Evolutionary conservation across 2,113 vertebrate species (phyloP).

Genomic region (Rhinoptilus africanus): DNA sequence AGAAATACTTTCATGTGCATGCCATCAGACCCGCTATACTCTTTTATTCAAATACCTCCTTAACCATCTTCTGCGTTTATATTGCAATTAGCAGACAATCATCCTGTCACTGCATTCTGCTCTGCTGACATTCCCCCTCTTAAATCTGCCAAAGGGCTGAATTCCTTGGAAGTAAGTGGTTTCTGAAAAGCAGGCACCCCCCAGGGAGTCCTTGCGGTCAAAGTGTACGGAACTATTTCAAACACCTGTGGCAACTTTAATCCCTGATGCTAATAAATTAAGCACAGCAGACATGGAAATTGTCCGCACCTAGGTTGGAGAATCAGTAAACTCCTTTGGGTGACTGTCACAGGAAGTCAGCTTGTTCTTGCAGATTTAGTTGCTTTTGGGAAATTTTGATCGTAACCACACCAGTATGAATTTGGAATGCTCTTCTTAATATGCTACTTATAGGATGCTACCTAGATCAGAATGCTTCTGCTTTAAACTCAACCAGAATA

Average conservation of each 20-base stretch:
- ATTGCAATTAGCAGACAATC: slow-evolving; percentile 57
- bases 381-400: background rate
- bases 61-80: slow-evolving; percentile 24
- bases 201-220: slow-evolving; percentile 54
- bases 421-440: background rate
- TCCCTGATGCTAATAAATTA: slow-evolving; percentile 64
- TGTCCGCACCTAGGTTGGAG: slow-evolving; percentile 24
- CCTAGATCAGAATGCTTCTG: background rate
- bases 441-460: background rate
- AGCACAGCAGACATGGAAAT: slow-evolving; percentile 43
- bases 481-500: background rate
- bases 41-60: background rate
- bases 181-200: slow-evolving; percentile 50
- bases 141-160: slow-evolving; percentile 62
- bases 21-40: background rate
- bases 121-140: slow-evolving; percentile 51
- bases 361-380: background rate
- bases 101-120: slow-evolving; percentile 53
- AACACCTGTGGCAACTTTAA: slow-evolving; percentile 67
- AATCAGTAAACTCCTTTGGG: slow-evolving; percentile 30
- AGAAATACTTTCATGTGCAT: background rate
- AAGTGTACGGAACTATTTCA: slow-evolving; percentile 56
- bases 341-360: slow-evolving; percentile 31
- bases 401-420: background rate
- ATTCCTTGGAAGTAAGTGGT: slow-evolving; percentile 62